phyloP scores from a whole-genome alignment of 2,888 invertebrate genomes.

The Notocelia uddmanniana region DNA sequence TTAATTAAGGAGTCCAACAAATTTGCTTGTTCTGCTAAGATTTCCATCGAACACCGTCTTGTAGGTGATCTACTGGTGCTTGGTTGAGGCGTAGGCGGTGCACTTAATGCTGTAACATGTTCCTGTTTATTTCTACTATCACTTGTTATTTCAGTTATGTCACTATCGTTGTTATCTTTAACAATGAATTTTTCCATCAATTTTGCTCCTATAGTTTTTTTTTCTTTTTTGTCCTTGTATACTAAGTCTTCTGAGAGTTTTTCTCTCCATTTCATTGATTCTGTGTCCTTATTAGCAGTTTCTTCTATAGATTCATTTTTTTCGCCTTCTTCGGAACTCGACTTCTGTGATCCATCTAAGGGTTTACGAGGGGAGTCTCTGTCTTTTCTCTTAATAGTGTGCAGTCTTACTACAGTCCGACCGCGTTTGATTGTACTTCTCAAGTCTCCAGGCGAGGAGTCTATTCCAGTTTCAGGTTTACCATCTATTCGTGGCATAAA shows the following conservation, averaged over 20 bases:
- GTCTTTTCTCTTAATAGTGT: conserved; percentile 86
- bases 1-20: conserved; percentile 83
- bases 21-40: conserved; percentile 85
- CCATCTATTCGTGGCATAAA: conserved; percentile 80
- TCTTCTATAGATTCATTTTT: conserved; percentile 42
- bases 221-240: conserved; percentile 82
- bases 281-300: conserved; percentile 46
- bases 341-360: conserved; percentile 51
- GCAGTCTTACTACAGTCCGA: conserved; percentile 90
- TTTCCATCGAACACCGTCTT: conserved; percentile 85
- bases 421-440: conserved; percentile 89
- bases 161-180: conserved; percentile 82
- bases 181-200: conserved; percentile 91
- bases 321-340: conserved; percentile 1
- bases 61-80: conserved; percentile 66
- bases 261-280: conserved; percentile 84
- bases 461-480: conserved; percentile 76
- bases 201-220: conserved; percentile 90
- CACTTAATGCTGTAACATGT: conserved; percentile 49
- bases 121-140: conserved; percentile 44
- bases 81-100: conserved; percentile 48
- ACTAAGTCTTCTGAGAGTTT: conserved; percentile 86
- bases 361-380: conserved; percentile 80
- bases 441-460: conserved; percentile 71
- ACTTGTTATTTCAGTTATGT: conserved; percentile 48